Percentiles rank a stretch among this genome's conserved stretches.
Evolutionary conservation across 2,113 vertebrate genomes (phyloP).

Genomic region (Cathartes aura): DNA sequence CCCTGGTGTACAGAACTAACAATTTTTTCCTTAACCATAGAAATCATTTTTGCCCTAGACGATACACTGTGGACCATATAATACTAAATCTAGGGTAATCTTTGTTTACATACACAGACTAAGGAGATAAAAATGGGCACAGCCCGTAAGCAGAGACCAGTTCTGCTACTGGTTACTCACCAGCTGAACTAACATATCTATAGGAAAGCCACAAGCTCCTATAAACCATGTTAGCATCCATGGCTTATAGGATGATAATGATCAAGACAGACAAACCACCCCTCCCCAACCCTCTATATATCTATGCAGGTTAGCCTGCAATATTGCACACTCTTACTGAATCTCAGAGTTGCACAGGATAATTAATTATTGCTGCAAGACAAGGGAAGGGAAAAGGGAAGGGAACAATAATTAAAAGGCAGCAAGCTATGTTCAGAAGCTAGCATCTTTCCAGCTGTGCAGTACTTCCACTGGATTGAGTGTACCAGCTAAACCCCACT

Average conservation of each 20-base stretch:
- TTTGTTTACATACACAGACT: not conserved
- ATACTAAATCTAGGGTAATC: not conserved
- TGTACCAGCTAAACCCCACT: not conserved
- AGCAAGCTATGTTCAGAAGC: not conserved
- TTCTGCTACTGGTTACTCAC: not conserved
- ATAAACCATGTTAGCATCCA: not conserved
- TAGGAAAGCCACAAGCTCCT: not conserved
- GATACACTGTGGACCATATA: rapidly evolving
- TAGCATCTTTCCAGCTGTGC: not conserved
- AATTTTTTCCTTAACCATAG: not conserved
- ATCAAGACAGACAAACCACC: not conserved
- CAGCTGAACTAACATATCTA: not conserved
- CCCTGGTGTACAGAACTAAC: not conserved
- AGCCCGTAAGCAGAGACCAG: not conserved
- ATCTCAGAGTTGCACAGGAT: not conserved
- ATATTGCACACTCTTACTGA: not conserved
- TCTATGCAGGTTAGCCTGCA: not conserved
- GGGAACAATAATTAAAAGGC: not conserved
- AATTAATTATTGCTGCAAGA: not conserved
- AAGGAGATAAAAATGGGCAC: not conserved
- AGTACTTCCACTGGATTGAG: not conserved
- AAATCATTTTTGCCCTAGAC: not conserved
- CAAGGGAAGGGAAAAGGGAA: not conserved
- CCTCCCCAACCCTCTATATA: not conserved
- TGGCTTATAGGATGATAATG: not conserved